A percentile compares a stretch with the other conserved stretches of the same genome.
Evolutionary conservation across 1,140 invertebrate species (phyloP).

Genomic region (Drosophila ironensis): DNA sequence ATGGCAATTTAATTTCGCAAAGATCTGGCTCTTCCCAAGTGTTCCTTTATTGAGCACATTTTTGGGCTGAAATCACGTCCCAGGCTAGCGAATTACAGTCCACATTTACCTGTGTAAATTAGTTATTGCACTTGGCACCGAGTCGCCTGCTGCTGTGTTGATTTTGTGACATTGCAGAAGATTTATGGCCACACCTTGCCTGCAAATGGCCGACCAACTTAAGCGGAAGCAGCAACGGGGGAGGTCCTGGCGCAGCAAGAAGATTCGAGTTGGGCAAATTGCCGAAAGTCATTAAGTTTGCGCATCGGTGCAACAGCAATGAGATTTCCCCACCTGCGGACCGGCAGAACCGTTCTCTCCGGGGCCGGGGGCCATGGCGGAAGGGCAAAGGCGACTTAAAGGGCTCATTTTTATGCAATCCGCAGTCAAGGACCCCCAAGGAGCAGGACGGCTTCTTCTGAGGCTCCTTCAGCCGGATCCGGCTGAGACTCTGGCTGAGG

Average conservation of each 20-base stretch:
- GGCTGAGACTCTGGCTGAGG: background rate
- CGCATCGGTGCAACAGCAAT: slow-evolving; percentile 52
- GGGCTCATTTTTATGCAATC: slow-evolving; percentile 43
- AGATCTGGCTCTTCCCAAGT: background rate
- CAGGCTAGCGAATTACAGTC: background rate
- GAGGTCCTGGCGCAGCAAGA: background rate
- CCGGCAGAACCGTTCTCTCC: background rate
- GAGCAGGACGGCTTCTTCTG: background rate
- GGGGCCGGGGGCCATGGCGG: background rate
- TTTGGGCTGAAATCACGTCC: slow-evolving; percentile 3
- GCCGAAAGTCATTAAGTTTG: slow-evolving; percentile 73
- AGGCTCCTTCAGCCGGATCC: background rate
- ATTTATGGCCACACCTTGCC: slow-evolving; percentile 49
- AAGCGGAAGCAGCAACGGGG: slow-evolving; percentile 27
- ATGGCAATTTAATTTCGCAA: background rate
- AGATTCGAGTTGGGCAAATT: slow-evolving; percentile 63
- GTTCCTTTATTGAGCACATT: background rate
- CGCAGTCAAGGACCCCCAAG: slow-evolving; percentile 14
- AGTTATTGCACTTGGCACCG: slow-evolving; percentile 31
- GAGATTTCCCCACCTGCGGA: slow-evolving; percentile 49
- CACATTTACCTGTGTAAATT: slow-evolving; percentile 31
- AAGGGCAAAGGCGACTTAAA: slow-evolving; percentile 14
- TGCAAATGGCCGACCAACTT: slow-evolving; percentile 17
- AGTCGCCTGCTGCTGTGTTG: slow-evolving; percentile 19
- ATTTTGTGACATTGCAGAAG: slow-evolving; percentile 57